phyloP scores from a whole-genome alignment of 2,888 invertebrate genomes.

The Plagodis pulveraria region DNA sequence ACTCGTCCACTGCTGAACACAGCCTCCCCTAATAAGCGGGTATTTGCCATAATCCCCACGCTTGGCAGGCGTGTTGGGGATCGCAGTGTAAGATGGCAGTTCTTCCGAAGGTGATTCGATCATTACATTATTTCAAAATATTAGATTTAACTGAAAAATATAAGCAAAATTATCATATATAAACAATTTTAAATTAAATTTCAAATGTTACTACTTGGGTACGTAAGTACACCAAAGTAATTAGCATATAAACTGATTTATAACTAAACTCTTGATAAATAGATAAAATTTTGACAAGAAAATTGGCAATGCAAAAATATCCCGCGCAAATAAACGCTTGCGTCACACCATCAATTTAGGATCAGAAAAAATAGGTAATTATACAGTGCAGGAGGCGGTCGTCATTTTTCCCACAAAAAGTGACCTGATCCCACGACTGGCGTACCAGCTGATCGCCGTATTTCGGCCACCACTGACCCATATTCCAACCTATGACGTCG shows the following conservation, averaged over 20 bases:
- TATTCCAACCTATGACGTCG: constrained; percentile 80
- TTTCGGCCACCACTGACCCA: constrained; percentile 80
- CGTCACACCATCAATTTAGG: constrained; percentile 26
- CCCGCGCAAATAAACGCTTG: constrained; percentile 17
- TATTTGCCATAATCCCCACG: no score
- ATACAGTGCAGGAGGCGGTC: constrained; percentile 24
- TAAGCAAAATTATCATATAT: no score
- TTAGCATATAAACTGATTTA: not conserved
- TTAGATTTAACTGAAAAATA: no score
- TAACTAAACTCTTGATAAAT: not conserved
- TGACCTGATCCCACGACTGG: constrained; percentile 61
- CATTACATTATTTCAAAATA: no score
- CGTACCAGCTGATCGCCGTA: constrained; percentile 74
- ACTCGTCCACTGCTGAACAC: no score
- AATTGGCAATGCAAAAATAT: constrained; percentile 17
- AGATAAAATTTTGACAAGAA: constrained; percentile 6
- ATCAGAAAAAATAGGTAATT: constrained; percentile 19
- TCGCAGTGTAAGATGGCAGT: no score
- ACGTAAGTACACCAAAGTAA: no score
- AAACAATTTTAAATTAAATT: no score
- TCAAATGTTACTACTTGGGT: no score
- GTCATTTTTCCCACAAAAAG: constrained; percentile 33
- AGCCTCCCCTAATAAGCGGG: no score
- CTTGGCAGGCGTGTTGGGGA: no score
- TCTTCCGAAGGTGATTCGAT: no score